Evolutionary conservation across 2,797 vertebrate species (phyloP).

Genomic region (Lepus townsendii): DNA sequence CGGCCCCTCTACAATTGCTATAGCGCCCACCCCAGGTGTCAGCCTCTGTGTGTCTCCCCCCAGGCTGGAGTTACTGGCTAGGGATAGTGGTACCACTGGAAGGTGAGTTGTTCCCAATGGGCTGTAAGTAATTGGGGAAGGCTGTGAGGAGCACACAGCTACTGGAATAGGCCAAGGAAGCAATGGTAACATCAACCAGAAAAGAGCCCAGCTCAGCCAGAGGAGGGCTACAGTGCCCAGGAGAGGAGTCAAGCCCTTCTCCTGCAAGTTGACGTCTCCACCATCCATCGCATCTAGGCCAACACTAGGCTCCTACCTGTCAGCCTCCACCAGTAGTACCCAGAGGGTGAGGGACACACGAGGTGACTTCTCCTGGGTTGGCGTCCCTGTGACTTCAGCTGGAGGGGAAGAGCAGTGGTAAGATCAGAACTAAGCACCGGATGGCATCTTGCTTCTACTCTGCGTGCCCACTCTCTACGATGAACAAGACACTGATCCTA

Average conservation of each 20-base stretch:
- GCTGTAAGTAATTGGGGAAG: background rate
- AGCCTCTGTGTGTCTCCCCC: background rate
- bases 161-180: constrained; percentile 34
- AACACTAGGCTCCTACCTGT: constrained; percentile 72
- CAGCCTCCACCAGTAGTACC: constrained; percentile 57
- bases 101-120: background rate
- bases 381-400: background rate
- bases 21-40: background rate
- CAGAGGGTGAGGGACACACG: constrained; percentile 47
- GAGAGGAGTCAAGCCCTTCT: constrained; percentile 65
- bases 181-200: constrained; percentile 44
- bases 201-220: constrained; percentile 45
- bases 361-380: constrained; percentile 12
- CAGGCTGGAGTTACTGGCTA: constrained; percentile 8
- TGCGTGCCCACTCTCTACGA: background rate
- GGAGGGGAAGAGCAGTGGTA: background rate
- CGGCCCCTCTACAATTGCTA: background rate
- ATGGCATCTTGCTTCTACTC: background rate
- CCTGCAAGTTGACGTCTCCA: constrained; percentile 59
- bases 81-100: background rate
- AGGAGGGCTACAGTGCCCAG: constrained; percentile 55
- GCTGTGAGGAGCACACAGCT: background rate
- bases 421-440: background rate
- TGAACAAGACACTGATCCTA: background rate
- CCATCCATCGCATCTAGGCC: background rate